Conservation (phyloP, 1,140 invertebrate genomes). For the Geopemphigus sp. region DNA sequence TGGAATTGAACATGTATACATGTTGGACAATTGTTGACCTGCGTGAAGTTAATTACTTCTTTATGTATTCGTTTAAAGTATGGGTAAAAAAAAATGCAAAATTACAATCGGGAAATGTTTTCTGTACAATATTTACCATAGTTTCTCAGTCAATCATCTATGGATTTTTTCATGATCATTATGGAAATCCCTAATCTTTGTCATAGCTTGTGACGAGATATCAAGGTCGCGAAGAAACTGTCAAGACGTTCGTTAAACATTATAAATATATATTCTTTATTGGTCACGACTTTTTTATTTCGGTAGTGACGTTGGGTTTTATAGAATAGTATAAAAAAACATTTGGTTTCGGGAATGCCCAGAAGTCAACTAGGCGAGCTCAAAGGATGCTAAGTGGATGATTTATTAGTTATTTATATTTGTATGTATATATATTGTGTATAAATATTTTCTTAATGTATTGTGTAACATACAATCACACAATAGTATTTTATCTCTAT, state of each 20-base stretch:
- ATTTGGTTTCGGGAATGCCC: slow-evolving; percentile 23
- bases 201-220: not conserved
- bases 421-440: no score
- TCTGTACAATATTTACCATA: not conserved
- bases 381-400: not conserved
- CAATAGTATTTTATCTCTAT: no score
- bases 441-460: no score
- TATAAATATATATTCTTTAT: slow-evolving; percentile 21
- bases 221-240: slow-evolving; percentile 25
- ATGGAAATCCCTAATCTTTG: slow-evolving; percentile 32
- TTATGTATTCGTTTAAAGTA: no score
- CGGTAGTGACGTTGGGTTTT: slow-evolving; percentile 9
- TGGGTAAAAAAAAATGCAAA: not conserved
- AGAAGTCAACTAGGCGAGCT: not conserved
- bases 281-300: slow-evolving; percentile 40
- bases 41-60: no score
- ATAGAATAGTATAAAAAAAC: not conserved
- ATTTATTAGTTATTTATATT: no score
- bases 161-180: slow-evolving; percentile 27
- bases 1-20: no score
- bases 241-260: not conserved
- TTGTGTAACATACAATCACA: no score
- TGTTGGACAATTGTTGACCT: no score
- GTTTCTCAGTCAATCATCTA: not conserved
- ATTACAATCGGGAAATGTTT: not conserved